A percentile compares a stretch with the other conserved stretches of the same genome.
These are phyloP conservation scores for pig (Sus scrofa) DNA, from an alignment of 2,113 vertebrate species.

Conservation along the genomic window T2T-Sscrofa CM000827.6:88991001-88991500, in stretches of 20 bases:
- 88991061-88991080: not conserved
- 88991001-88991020: not conserved
- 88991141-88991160: not conserved
- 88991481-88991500: conserved; percentile 97
- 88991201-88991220: not conserved
- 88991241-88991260: not conserved
- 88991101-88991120: not conserved
- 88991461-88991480: conserved; percentile 98
- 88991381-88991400: conserved; percentile 97
- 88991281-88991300: fast-evolving
- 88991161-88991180: not conserved
- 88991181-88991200: conserved; percentile 37
- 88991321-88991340: conserved; percentile 89
- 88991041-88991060: not conserved
- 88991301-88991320: not conserved
- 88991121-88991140: not conserved
- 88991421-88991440: conserved; percentile 97
- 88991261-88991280: not conserved
- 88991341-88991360: conserved; percentile 97
- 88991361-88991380: conserved; percentile 96
- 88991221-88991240: not conserved
- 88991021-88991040: no score
- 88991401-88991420: conserved; percentile 97
- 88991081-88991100: not conserved
- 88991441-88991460: conserved; percentile 96